Evolutionary conservation across 2,113 vertebrate species (phyloP).

Genomic region (Chloropsis hardwickii): DNA sequence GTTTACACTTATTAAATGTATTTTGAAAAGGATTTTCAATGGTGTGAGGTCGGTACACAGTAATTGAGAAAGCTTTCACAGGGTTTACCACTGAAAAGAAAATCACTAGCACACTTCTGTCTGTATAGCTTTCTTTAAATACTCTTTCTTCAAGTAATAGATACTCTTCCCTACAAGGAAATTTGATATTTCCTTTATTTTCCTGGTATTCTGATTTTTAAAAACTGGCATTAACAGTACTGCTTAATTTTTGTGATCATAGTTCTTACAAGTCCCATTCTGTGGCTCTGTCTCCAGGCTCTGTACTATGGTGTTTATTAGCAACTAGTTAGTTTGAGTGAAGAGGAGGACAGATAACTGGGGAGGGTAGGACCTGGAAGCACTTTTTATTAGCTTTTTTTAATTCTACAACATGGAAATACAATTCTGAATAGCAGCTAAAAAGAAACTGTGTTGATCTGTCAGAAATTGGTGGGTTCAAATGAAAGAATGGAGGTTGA

Average conservation of each 20-base stretch:
- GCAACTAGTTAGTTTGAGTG: neutral
- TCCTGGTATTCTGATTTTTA: neutral
- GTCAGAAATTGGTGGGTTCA: neutral
- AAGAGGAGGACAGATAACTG: neutral
- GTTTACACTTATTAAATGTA: neutral
- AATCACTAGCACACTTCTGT: neutral
- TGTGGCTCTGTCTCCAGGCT: neutral
- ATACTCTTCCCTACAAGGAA: too few species aligned
- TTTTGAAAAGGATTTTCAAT: neutral
- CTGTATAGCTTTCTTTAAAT: neutral
- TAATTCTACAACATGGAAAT: neutral
- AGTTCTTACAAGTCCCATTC: neutral
- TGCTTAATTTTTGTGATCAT: neutral
- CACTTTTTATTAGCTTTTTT: neutral
- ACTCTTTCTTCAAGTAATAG: neutral
- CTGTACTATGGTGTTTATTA: neutral
- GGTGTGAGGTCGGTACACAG: neutral
- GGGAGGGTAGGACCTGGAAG: neutral
- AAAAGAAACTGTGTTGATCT: neutral
- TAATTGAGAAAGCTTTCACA: neutral
- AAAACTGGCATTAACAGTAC: neutral
- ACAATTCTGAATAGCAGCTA: neutral
- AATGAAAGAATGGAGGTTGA: neutral
- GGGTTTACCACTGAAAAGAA: neutral
- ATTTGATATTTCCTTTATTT: neutral